phyloP scores from a whole-genome alignment of 1,140 invertebrate genomes.

The Bombus difficillimus region DNA sequence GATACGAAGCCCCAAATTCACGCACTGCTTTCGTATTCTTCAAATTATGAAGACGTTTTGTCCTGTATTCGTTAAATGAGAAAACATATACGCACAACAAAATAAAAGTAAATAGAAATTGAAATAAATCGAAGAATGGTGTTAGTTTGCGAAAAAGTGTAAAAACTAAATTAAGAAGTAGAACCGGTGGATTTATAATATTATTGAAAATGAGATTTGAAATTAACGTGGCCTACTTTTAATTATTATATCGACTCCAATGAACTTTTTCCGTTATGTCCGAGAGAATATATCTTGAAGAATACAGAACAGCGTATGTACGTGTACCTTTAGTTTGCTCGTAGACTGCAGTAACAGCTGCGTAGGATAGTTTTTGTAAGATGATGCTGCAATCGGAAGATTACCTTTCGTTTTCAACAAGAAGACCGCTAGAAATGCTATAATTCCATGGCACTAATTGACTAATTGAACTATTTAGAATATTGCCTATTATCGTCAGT shows the following conservation, averaged over 20 bases:
- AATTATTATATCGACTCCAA: no score
- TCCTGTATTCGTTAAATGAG: not conserved
- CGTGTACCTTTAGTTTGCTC: not conserved
- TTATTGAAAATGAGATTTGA: not conserved
- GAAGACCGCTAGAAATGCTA: not conserved
- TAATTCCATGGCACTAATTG: not conserved
- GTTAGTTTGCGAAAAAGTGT: not conserved
- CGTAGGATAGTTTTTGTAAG: not conserved
- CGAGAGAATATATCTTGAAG: not conserved
- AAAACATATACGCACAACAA: not conserved
- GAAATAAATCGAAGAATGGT: not conserved
- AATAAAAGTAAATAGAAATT: not conserved
- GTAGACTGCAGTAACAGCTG: not conserved
- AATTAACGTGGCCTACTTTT: not conserved
- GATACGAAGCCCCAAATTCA: conserved; percentile 30
- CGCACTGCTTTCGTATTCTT: conserved; percentile 14
- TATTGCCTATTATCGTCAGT: not conserved
- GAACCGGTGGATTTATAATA: not conserved
- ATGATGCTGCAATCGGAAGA: not conserved
- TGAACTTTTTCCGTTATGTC: not conserved
- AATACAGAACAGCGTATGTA: not conserved
- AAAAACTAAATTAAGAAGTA: not conserved
- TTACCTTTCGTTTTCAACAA: conserved; percentile 12
- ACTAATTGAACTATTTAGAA: not conserved
- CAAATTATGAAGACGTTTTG: not conserved